Evolutionary conservation across 2,888 invertebrate species (phyloP), one percentile per base, ranked within the genome.

Genomic region (Linnaemya vulpina): DNA sequence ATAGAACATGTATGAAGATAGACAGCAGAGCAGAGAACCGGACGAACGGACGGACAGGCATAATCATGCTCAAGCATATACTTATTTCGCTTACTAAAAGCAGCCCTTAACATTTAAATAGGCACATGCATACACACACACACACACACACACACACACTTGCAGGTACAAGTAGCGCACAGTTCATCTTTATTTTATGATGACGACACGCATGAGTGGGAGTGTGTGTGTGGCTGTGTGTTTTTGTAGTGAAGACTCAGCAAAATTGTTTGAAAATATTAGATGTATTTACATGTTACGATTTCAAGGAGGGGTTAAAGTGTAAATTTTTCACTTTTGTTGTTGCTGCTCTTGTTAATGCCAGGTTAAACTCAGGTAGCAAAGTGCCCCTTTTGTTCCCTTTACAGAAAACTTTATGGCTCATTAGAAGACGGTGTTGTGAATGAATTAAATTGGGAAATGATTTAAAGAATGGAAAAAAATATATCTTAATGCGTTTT

Each of bases 341-440:
- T 77, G 15, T 40, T 51, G 15, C 51, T 78, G 60, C 40, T 68
- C 77, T 68, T 60, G 25, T 68, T 60, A 67, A 68, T 8, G 11
- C 1, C 67, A 67, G 35, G 10, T 60, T 49, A 60, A 49, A 30
- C 25, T 38, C 67, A 60, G 77, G 67, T 68, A 60, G 38, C 17
- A 17, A 22, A 58, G 35, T 60, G 10, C 13, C 11, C 40, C 13
- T 40, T 40, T 40, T 67, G 7, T 49, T 46, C 30, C 53, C 65
- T 53, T 30, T 15, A 51, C 22, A 74, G 7, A 62, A 51, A 65
- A 75, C 55, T 75, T 68, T 49, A 62, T 53, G 68, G 38, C 70
- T 78, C 60, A 70, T 78, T 78, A 62, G 67, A 17, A 62, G 67
- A 17, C 22, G 25, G 25, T 51, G 68, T 40, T 70, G 60, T 68